Percentiles rank a stretch among this genome's conserved stretches.
phyloP scores from a whole-genome alignment of 2,888 invertebrate genomes.

The Melanophora roralis region DNA sequence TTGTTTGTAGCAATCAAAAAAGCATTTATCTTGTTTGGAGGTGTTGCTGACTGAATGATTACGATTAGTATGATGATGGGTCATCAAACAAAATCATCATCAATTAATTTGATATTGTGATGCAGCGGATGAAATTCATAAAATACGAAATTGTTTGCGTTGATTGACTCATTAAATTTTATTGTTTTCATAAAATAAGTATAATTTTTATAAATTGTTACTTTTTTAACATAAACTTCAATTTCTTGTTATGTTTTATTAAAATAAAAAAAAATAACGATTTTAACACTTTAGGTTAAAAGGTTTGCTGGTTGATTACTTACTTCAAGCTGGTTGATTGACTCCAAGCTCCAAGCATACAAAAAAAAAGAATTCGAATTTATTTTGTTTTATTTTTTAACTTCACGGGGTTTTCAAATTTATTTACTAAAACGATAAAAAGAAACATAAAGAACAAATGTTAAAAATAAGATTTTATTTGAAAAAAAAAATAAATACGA shows the following conservation, averaged over 20 bases:
- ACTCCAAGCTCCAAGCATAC: too few relatives aligned
- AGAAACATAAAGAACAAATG: too few relatives aligned
- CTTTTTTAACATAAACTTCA: constrained; percentile 44
- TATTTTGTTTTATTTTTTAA: too few relatives aligned
- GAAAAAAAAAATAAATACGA: too few relatives aligned
- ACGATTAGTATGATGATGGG: constrained; percentile 57
- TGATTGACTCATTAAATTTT: constrained; percentile 62
- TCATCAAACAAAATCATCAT: constrained; percentile 53
- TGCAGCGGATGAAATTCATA: constrained; percentile 29
- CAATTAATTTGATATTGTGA: constrained; percentile 32
- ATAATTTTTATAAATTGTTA: constrained; percentile 61
- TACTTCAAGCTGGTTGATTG: too few relatives aligned
- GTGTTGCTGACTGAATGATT: constrained; percentile 58
- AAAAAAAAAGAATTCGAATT: too few relatives aligned
- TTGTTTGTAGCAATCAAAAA: constrained; percentile 60
- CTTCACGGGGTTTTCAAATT: too few relatives aligned
- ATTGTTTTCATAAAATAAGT: constrained; percentile 61
- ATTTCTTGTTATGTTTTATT: not conserved
- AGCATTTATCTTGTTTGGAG: constrained; percentile 58
- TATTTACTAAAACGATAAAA: too few relatives aligned
- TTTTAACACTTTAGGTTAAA: too few relatives aligned
- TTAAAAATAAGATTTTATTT: too few relatives aligned
- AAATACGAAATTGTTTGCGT: constrained; percentile 40
- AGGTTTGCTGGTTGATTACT: too few relatives aligned
- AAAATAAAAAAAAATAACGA: too few relatives aligned